Conservation (phyloP, 2,113 vertebrate species). For the Piprites chloris region DNA sequence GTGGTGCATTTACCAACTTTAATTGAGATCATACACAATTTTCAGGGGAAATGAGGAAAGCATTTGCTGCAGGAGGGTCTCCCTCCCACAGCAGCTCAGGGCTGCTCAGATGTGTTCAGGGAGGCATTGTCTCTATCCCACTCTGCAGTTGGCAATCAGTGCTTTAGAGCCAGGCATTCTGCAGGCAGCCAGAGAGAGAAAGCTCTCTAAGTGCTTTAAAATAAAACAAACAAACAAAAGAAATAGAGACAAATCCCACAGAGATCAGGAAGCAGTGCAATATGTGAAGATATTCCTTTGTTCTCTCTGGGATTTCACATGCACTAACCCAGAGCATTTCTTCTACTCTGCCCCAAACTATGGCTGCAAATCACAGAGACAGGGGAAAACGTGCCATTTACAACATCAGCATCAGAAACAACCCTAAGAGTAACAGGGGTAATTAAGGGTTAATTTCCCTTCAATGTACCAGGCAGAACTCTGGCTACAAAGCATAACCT, state of each 20-base stretch:
- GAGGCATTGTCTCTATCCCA: neutral
- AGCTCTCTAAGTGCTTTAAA: conserved; percentile 28
- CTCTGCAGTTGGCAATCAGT: neutral
- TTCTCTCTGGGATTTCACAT: neutral
- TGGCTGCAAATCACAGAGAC: neutral
- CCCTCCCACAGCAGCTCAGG: neutral
- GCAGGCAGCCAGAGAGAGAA: neutral
- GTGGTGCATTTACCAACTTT: neutral
- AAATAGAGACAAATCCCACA: conserved; percentile 14
- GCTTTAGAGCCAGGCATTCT: conserved; percentile 16
- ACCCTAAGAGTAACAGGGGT: neutral
- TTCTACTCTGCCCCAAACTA: neutral
- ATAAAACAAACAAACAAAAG: conserved; percentile 37
- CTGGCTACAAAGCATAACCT: neutral
- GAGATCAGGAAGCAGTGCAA: neutral
- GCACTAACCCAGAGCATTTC: neutral
- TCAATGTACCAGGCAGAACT: neutral
- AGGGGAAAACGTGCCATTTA: neutral
- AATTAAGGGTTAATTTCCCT: neutral
- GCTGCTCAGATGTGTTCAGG: neutral
- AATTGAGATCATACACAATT: neutral
- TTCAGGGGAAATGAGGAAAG: neutral
- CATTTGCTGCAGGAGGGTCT: neutral
- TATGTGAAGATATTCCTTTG: neutral
- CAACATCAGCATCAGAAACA: neutral